Percentiles rank a stretch among this genome's conserved stretches.
Conservation (phyloP, 2,113 vertebrate genomes). For the Pseudorasbora parva region DNA sequence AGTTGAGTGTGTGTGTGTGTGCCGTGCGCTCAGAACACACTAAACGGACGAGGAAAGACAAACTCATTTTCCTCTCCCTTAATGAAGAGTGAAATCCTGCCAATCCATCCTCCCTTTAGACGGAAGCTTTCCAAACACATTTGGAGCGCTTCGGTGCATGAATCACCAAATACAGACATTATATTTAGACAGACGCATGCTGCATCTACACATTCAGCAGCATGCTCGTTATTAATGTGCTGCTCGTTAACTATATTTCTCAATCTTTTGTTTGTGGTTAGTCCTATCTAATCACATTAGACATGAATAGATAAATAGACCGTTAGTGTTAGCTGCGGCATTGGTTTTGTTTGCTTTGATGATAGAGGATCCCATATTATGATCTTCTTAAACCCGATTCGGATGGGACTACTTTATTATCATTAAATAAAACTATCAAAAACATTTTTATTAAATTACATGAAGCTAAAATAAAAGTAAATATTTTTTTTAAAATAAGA, state of each 20-base stretch:
- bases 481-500: too few relatives aligned
- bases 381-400: background rate
- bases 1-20: constrained; percentile 17
- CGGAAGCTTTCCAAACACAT: constrained; percentile 61
- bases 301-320: background rate
- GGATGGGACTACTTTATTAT: too few relatives aligned
- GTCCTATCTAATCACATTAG: background rate
- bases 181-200: constrained; percentile 14
- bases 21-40: constrained; percentile 54
- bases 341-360: background rate
- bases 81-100: constrained; percentile 70
- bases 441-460: too few relatives aligned
- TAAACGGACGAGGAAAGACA: constrained; percentile 68
- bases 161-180: constrained; percentile 58
- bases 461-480: too few relatives aligned
- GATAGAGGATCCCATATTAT: background rate
- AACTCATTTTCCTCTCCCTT: constrained; percentile 62
- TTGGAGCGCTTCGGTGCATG: constrained; percentile 59
- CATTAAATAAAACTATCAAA: too few relatives aligned
- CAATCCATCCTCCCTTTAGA: constrained; percentile 58
- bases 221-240: constrained; percentile 19
- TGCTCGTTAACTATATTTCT: constrained; percentile 14
- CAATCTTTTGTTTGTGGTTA: background rate
- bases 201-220: background rate
- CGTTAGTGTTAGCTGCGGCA: background rate